Conservation (phyloP, 1,140 invertebrate species). For the Oscheius sp. region DNA sequence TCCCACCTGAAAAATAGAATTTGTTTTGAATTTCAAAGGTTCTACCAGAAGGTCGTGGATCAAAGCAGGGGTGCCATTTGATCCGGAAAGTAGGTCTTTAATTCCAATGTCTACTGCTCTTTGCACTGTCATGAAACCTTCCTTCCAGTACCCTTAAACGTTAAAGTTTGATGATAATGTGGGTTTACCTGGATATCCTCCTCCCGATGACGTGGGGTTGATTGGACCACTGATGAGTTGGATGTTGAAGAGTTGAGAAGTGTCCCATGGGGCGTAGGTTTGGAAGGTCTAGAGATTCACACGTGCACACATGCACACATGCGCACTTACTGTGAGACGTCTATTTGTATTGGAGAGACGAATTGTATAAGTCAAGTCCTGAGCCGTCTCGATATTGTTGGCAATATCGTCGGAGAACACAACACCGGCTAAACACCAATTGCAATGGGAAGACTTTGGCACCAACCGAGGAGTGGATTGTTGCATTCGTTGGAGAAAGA, state of each 20-base stretch:
- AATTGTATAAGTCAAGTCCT: conserved; percentile 31
- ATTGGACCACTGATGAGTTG: conserved; percentile 51
- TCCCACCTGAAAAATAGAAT: conserved; percentile 31
- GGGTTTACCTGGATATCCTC: conserved; percentile 6
- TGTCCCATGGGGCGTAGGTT: conserved; percentile 24
- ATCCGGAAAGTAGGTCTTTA: neutral
- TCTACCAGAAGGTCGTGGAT: neutral
- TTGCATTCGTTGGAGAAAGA: conserved; percentile 25
- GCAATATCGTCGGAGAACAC: conserved; percentile 31
- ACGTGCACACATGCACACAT: neutral
- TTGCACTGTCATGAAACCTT: conserved; percentile 53
- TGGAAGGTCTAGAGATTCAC: conserved; percentile 1
- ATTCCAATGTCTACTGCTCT: conserved; percentile 43
- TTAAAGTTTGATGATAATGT: neutral
- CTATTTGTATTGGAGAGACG: conserved; percentile 38
- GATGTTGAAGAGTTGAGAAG: conserved; percentile 8
- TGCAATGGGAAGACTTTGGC: neutral
- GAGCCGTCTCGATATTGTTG: conserved; percentile 11
- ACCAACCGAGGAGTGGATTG: conserved; percentile 30
- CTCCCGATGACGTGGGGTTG: conserved; percentile 28
- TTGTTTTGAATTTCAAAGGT: no score
- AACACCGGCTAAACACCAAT: conserved; percentile 34
- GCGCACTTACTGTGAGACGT: conserved; percentile 11
- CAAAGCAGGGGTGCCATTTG: neutral
- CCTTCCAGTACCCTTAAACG: conserved; percentile 51